A percentile compares a stretch with the other conserved stretches of the same genome.
phyloP scores from a whole-genome alignment of 2,797 vertebrate genomes.

The Danionella dracula region DNA sequence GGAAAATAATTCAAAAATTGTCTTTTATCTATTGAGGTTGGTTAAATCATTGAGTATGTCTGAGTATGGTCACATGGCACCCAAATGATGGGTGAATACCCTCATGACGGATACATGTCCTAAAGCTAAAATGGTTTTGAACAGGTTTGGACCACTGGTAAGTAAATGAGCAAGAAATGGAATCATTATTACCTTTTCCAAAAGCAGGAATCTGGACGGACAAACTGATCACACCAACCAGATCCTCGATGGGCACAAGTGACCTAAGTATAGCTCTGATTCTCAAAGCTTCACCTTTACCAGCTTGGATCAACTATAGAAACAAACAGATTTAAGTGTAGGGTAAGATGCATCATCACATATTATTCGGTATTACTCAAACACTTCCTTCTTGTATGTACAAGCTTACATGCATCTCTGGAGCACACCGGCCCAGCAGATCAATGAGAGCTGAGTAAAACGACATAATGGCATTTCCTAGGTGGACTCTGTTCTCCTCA shows the following conservation, averaged over 20 bases:
- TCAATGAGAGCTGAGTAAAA: conserved; percentile 93
- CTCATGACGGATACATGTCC: too few species aligned
- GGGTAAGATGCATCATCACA: neutral
- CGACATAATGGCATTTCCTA: conserved; percentile 93
- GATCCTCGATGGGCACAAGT: conserved; percentile 87
- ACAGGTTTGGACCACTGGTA: too few species aligned
- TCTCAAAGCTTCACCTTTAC: conserved; percentile 89
- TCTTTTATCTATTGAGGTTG: too few species aligned
- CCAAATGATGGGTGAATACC: too few species aligned
- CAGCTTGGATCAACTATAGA: conserved; percentile 85
- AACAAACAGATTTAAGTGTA: conserved; percentile 3
- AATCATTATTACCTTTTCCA: conserved; percentile 93
- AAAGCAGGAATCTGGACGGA: conserved; percentile 86
- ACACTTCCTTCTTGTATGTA: neutral
- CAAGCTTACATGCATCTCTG: conserved; percentile 87
- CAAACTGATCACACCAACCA: conserved; percentile 91
- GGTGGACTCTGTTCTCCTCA: conserved; percentile 86
- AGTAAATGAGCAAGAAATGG: too few species aligned
- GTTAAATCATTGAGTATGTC: too few species aligned
- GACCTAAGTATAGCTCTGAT: conserved; percentile 93
- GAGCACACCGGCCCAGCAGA: conserved; percentile 88
- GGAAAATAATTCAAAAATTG: too few species aligned
- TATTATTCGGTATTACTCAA: neutral
- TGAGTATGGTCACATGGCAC: too few species aligned
- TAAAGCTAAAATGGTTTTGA: too few species aligned